A percentile compares a stretch with the other conserved stretches of the same genome.
These are phyloP conservation scores for Hydrotaea cyrtoneurina DNA, from an alignment of 2,888 invertebrate genomes.

Conservation along the genomic window DNA sequence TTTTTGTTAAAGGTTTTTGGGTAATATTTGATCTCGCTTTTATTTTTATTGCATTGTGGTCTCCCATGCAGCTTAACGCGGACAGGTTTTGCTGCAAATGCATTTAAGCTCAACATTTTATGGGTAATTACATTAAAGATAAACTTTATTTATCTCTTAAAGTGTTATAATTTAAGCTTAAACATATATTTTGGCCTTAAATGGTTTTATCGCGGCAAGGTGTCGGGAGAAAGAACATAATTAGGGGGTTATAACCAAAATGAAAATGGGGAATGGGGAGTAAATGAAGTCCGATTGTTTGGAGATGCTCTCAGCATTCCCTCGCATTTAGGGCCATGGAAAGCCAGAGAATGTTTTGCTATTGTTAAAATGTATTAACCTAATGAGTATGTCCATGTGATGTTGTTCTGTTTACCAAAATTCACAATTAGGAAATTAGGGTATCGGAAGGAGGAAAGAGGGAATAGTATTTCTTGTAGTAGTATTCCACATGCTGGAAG, in stretches of 20 bases:
- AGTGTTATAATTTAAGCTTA: constrained; percentile 11
- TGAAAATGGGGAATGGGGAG: too few species aligned
- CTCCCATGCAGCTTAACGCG: background rate
- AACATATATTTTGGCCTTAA: constrained; percentile 18
- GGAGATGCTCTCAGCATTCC: too few species aligned
- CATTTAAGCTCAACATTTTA: constrained; percentile 2
- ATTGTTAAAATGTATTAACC: too few species aligned
- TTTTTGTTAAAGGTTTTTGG: constrained; percentile 4
- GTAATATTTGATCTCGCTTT: background rate
- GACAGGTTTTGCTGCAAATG: constrained; percentile 10
- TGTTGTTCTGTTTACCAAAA: too few species aligned
- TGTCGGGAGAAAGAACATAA: background rate
- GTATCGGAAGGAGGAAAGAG: too few species aligned
- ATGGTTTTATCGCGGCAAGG: background rate
- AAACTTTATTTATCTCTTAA: constrained; percentile 1
- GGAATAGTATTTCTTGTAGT: too few species aligned
- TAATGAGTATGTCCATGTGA: too few species aligned
- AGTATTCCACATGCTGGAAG: too few species aligned
- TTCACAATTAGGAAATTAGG: too few species aligned
- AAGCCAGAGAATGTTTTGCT: too few species aligned
- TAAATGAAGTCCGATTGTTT: too few species aligned
- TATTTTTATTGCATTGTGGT: background rate
- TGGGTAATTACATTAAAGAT: constrained; percentile 29
- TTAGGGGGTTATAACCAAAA: background rate
- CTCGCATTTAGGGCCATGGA: too few species aligned